Conservation (phyloP, 2,113 vertebrate species). For the Bettongia penicillata region DNA sequence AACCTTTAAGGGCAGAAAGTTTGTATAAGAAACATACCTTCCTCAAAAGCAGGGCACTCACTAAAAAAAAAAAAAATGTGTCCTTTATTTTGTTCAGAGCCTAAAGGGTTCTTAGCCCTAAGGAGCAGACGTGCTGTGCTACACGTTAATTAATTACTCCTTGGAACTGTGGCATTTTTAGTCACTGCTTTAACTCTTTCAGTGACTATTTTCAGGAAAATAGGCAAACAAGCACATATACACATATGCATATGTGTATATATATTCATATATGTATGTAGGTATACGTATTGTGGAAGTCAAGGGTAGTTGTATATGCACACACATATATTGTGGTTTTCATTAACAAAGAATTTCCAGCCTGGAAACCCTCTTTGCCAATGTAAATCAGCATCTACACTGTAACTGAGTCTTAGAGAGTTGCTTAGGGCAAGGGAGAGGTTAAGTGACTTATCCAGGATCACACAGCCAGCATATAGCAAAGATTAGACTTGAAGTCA, state of each 20-base stretch:
- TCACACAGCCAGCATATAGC: background rate
- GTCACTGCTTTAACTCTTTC: constrained; percentile 19
- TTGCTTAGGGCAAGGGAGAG: background rate
- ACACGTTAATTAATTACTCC: background rate
- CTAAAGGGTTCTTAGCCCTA: constrained; percentile 19
- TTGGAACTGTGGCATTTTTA: constrained; percentile 11
- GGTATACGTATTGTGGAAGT: background rate
- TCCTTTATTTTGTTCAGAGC: background rate
- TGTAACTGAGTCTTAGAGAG: background rate
- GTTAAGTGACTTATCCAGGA: background rate
- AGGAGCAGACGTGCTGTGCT: background rate
- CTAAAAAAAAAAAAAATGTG: background rate
- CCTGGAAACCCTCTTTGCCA: background rate
- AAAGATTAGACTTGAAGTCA: background rate
- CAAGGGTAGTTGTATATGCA: background rate
- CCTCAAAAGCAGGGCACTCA: constrained; percentile 23
- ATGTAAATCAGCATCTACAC: background rate
- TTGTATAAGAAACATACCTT: background rate
- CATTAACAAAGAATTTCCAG: background rate
- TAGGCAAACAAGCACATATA: background rate
- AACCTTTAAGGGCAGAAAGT: background rate
- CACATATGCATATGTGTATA: background rate
- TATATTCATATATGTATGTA: no score
- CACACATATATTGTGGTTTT: background rate
- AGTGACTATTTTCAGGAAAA: background rate